phyloP scores from a whole-genome alignment of 2,113 vertebrate species.

The Elephantulus edwardii region DNA sequence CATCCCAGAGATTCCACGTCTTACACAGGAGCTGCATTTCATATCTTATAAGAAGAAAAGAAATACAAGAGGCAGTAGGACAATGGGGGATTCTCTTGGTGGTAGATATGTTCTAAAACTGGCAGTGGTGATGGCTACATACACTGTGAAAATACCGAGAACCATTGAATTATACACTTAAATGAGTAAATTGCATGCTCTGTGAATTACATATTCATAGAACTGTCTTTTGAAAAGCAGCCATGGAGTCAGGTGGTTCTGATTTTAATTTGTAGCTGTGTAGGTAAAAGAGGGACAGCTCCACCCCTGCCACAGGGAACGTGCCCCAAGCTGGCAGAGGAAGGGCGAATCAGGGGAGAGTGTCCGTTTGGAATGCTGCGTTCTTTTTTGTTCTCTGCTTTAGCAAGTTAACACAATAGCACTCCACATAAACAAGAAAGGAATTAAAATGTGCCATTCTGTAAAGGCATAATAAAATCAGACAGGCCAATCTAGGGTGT shows the following conservation, averaged over 20 bases:
- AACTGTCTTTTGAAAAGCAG: not conserved
- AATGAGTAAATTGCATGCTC: not conserved
- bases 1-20: not conserved
- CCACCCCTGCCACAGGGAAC: slow-evolving; percentile 62
- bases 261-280: slow-evolving; percentile 23
- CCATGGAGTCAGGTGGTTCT: not conserved
- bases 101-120: not conserved
- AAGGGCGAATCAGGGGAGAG: slow-evolving; percentile 71
- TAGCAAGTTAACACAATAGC: slow-evolving; percentile 60
- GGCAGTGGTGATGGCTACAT: not conserved
- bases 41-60: not conserved
- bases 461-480: slow-evolving; percentile 61
- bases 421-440: slow-evolving; percentile 52
- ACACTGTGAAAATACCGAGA: not conserved
- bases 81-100: not conserved
- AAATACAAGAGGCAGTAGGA: not conserved
- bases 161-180: not conserved
- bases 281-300: not conserved
- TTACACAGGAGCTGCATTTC: slow-evolving; percentile 41
- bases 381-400: slow-evolving; percentile 78
- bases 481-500: slow-evolving; percentile 43
- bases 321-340: slow-evolving; percentile 62
- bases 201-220: not conserved
- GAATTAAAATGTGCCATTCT: slow-evolving; percentile 73
- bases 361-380: slow-evolving; percentile 61